Base-by-base conservation (phyloP, 2,113 vertebrate species). In the Rhegmatorhina hoffmannsi region DNA sequence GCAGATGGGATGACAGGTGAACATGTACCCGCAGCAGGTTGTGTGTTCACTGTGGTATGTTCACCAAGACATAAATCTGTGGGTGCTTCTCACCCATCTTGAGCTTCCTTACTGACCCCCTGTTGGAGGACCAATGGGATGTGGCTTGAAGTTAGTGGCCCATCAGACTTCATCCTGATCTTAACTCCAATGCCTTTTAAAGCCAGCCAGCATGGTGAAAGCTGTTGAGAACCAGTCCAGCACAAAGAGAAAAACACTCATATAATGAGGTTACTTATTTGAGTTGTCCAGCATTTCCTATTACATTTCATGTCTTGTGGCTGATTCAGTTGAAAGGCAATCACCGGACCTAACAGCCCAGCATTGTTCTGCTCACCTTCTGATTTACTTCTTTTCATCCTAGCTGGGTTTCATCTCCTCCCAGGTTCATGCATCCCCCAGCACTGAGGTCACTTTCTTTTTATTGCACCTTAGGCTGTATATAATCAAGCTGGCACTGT, bases 341-440 rank as follows among this genome's bases (percentile, higher is more conserved):
- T 96, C 95, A 96, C 19, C 52, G 84, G 78, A 90, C 72, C 76
- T 96, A 97, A 95, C 91, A 91, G 95, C 81, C 59, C 86, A 60
- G 89, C 87, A 93, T 97, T 95, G 96, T 96, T 97, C 96, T 95
- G 76, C 82, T 96, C 93, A 93, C 93, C 93, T 91, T 97, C 95
- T 95, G 90, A 97, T 97, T 96, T 97, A 93, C 86, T 95, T 87
- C 84, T 90, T 97, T 97, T 96, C 73, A 95, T 97, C 88, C 74
- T 94, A 0, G 0, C 76, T 63, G 84, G 79, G 77, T 97, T 96
- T 95, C 70, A 84, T 96, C 92, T 97, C 94, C 82, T 96, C 95
- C 91, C 80, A 66, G 79, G 95, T 95, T 95, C 91, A 88, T 24
- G 60, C 50, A 64, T 89, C 55, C 46, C 66, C 86, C 62, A 93